These are phyloP conservation scores for Philaenus spumarius DNA, from an alignment of 1,140 invertebrate genomes.

Conservation along the genomic window DNA sequence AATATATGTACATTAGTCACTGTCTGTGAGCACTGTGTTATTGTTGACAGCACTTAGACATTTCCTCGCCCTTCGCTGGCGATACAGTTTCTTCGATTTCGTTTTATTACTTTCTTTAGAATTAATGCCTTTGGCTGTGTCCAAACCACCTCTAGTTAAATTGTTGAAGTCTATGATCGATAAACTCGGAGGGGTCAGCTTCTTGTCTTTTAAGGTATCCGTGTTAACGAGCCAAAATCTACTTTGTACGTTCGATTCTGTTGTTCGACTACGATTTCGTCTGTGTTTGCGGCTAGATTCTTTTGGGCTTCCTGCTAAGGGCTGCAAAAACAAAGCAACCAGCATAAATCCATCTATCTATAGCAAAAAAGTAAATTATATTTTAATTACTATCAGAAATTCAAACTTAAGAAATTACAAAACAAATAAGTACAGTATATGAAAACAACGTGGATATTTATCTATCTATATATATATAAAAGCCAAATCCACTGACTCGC, in stretches of 20 bases:
- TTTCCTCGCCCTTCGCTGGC: too few species aligned
- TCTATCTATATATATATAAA: too few species aligned
- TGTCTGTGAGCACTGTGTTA: too few species aligned
- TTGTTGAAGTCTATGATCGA: conserved; percentile 67
- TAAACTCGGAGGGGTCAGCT: conserved; percentile 46
- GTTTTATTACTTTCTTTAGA: neutral
- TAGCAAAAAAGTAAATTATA: neutral
- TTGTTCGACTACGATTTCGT: conserved; percentile 31
- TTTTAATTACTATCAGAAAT: too few species aligned
- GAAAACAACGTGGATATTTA: too few species aligned
- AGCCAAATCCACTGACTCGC: too few species aligned
- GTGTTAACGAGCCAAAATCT: conserved; percentile 30
- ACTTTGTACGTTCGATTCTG: conserved; percentile 40
- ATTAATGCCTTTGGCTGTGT: conserved; percentile 28
- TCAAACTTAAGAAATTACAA: too few species aligned
- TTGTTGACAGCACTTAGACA: too few species aligned
- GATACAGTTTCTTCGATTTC: too few species aligned
- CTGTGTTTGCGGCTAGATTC: conserved; percentile 31
- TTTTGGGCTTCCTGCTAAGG: conserved; percentile 33
- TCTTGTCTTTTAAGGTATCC: conserved; percentile 19
- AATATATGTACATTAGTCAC: too few species aligned
- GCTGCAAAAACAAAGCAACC: conserved; percentile 31
- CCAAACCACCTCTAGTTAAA: conserved; percentile 52
- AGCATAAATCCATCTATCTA: neutral
- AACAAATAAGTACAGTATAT: too few species aligned